Evolutionary conservation across 2,888 invertebrate species (phyloP), one percentile per base, ranked within the genome.

Genomic region (Phlogophora meticulosa): DNA sequence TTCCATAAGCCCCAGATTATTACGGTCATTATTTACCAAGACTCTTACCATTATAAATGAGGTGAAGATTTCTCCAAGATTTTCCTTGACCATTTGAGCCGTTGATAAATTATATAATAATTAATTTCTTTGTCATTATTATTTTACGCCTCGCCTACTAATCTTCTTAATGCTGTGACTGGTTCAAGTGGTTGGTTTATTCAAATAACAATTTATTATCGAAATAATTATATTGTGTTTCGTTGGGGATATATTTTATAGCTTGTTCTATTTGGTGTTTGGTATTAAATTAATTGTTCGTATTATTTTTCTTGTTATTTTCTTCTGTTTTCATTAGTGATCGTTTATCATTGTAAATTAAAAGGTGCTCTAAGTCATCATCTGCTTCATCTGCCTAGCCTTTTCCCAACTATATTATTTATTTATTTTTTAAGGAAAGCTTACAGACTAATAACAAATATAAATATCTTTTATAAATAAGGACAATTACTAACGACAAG

Each of bases 11-110:
- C 62, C 40, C 32, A 32, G 62, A 74, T 75, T 53, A 75, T 62
- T 40, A 4, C 55, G 28, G 32, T 38, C 49, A 75, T 74, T 69
- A 69, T 69, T 73, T 74, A 63, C 40, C 15, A 20, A 45, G 52
- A 55, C 28, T 49, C 36, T 38, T 15, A 40, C 17, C 42, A 51
- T 48, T 57, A 60, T 60, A 40, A 74, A 69, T 70, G 76, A 69
- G 59, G 58, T 63, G 62, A 43, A 59, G 63, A 74, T 74, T 75
- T 59, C 69, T 43, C 24, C 15, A 62, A 68, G 60, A 77, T 63
- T 77, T 79, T 80, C 65, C 80, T 77, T 79, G 80, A 79, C 74
- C 74, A 59, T 42, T 69, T 65, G 48, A 80, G 65, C 67, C 52
- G 24, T 62, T 74, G 68, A 80, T 79, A 58, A 77, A 80, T 79